A percentile compares a stretch with the other conserved stretches of the same genome.
phyloP scores from a whole-genome alignment of 2,797 vertebrate species.

The Pipistrellus nathusii region DNA sequence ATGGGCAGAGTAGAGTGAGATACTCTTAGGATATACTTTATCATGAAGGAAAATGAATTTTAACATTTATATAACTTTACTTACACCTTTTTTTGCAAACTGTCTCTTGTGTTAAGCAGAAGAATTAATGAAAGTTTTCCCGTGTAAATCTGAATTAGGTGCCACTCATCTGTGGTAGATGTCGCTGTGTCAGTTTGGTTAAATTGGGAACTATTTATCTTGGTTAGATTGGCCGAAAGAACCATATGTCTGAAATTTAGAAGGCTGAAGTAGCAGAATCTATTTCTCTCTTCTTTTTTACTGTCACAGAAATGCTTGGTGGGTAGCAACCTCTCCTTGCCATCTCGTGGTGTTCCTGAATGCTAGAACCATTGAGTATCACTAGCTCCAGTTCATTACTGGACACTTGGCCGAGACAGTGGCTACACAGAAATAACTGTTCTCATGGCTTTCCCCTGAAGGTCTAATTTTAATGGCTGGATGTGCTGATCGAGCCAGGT shows the following conservation, averaged over 20 bases:
- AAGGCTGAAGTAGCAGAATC: background rate
- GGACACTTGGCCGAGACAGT: background rate
- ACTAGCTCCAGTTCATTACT: background rate
- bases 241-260: background rate
- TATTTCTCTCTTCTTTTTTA: background rate
- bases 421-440: background rate
- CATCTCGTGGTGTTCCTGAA: background rate
- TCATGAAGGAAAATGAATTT: slow-evolving; percentile 7
- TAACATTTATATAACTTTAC: background rate
- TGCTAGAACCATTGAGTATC: background rate
- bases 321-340: background rate
- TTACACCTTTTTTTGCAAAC: background rate
- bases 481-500: background rate
- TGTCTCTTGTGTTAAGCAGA: background rate
- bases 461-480: background rate
- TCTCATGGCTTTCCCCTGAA: background rate
- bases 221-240: background rate
- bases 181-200: background rate
- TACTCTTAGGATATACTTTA: background rate
- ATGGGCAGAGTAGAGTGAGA: slow-evolving; percentile 1
- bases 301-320: background rate
- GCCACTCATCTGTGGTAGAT: background rate
- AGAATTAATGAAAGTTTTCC: background rate
- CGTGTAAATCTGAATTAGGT: background rate
- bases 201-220: background rate